Base-by-base conservation (phyloP, 2,888 invertebrate genomes). In the Meandrusa payeni region DNA sequence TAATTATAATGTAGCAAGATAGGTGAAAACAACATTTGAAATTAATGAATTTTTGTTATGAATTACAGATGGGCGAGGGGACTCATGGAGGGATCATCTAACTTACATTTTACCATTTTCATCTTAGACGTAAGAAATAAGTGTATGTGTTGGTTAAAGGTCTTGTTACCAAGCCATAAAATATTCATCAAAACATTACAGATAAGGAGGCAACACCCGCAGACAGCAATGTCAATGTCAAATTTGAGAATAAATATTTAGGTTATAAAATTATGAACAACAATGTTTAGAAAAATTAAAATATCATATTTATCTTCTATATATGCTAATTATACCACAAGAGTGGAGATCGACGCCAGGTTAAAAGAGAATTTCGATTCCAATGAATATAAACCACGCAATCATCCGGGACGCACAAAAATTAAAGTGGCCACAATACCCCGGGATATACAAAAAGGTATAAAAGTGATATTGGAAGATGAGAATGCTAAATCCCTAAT, bases 361-460 rank as follows among this genome's bases (percentile, higher is more conserved):
- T 61, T 91, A 2, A 70, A 79, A 39, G 77, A 88, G 17, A 74
- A 74, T 52, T 81, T 92, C 28, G 81, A 78, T 1, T 66, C 89
- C 31, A 87, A 89, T 20, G 72, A 89, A 43, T 78, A 74, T 47
- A 94, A 93, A 68, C 92, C 93, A 0, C 89, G 91, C 37, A 89
- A 90, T 44, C 95, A 96, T 78, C 94, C 94, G 0, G 96, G 96
- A 13, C 88, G 91, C 31, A 75, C 90, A 1, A 86, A 88, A 50
- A 71, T 88, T 0, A 90, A 79, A 55, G 63, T 82, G 1, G 79
- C 90, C 0, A 49, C 69, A 2, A 61, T 95, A 6, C 95, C 95
- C 0, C 71, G 87, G 1, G 83, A 90, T 44, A 87, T 95, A 44
- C 64, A 82, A 12, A 78, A 88, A 11, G 89, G 92, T 1, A 89